Percentiles rank a stretch among this genome's conserved stretches.
Evolutionary conservation across 2,113 vertebrate genomes (phyloP).

Genomic region (Andinoacara biseriatus): DNA sequence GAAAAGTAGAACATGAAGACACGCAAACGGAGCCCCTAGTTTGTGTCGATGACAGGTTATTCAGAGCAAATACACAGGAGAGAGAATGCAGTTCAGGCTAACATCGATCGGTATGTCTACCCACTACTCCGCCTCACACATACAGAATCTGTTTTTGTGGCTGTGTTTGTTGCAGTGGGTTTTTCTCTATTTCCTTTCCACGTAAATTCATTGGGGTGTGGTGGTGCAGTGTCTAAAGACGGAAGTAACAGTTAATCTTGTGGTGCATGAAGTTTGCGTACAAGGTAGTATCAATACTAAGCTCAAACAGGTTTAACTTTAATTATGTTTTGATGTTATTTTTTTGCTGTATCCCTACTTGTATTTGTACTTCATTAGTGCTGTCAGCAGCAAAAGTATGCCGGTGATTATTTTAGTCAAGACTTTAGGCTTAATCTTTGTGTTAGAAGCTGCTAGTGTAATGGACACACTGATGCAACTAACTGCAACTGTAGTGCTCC

Average conservation of each 20-base stretch:
- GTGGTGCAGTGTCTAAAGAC: constrained; percentile 36
- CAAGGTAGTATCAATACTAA: constrained; percentile 26
- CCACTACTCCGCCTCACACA: not conserved
- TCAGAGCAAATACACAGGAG: not conserved
- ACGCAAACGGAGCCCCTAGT: constrained; percentile 23
- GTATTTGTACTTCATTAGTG: not conserved
- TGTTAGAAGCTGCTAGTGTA: constrained; percentile 26
- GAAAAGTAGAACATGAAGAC: constrained; percentile 41
- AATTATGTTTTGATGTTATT: not conserved
- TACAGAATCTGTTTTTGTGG: constrained; percentile 34
- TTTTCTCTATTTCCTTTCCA: constrained; percentile 58
- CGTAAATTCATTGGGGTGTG: constrained; percentile 63
- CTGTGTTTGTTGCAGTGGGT: constrained; percentile 36
- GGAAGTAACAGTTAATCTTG: constrained; percentile 57
- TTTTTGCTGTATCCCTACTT: not conserved
- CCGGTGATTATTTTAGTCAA: not conserved
- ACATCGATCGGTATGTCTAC: constrained; percentile 52
- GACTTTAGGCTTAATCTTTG: not conserved
- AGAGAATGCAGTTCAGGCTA: constrained; percentile 25
- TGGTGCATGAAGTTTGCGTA: constrained; percentile 39
- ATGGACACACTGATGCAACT: constrained; percentile 63
- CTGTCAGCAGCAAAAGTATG: not conserved
- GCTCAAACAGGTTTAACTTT: not conserved
- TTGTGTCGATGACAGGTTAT: constrained; percentile 28
- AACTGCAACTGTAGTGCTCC: constrained; percentile 46